Percentiles rank a stretch among this genome's conserved stretches.
phyloP scores from a whole-genome alignment of 1,140 invertebrate genomes.

The Heliconius himera region DNA sequence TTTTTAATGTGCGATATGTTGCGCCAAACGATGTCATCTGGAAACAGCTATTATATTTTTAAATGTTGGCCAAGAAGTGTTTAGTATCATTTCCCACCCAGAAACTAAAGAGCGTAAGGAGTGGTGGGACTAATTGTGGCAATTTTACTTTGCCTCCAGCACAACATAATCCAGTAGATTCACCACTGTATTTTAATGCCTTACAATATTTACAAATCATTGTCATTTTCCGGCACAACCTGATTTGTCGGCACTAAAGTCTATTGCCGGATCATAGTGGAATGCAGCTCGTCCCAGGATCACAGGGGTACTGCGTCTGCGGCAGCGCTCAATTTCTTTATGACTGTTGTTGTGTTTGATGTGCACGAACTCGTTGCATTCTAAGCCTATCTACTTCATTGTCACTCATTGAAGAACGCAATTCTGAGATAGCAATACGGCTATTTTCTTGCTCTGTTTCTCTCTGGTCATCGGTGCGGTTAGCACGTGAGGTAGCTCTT shows the following conservation, averaged over 20 bases:
- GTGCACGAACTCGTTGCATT: slow-evolving; percentile 60
- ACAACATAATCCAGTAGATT: slow-evolving; percentile 69
- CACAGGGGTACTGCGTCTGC: slow-evolving; percentile 45
- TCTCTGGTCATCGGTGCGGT: slow-evolving; percentile 50
- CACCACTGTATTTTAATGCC: slow-evolving; percentile 64
- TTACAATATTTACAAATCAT: slow-evolving; percentile 59
- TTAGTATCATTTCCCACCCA: slow-evolving; percentile 34
- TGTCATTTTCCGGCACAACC: slow-evolving; percentile 50
- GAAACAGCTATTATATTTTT: slow-evolving; percentile 48
- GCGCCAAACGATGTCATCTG: slow-evolving; percentile 61
- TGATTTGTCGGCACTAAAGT: slow-evolving; percentile 48
- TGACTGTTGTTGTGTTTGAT: slow-evolving; percentile 49
- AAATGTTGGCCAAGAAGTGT: slow-evolving; percentile 33
- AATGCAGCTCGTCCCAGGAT: slow-evolving; percentile 46
- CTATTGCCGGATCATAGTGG: slow-evolving; percentile 50
- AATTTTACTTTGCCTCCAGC: slow-evolving; percentile 37
- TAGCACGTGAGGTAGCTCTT: slow-evolving; percentile 48
- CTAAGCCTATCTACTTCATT: slow-evolving; percentile 56
- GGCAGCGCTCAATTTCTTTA: slow-evolving; percentile 49
- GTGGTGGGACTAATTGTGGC: too few species aligned
- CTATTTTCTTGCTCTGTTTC: slow-evolving; percentile 46
- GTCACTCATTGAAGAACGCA: slow-evolving; percentile 51
- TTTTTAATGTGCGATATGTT: too few species aligned
- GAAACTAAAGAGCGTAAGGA: slow-evolving; percentile 46
- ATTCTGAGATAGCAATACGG: slow-evolving; percentile 37